A percentile compares a stretch with the other conserved stretches of the same genome.
These are phyloP conservation scores for Tachina grossa DNA, from an alignment of 2,888 invertebrate species.

Conservation along the genomic window DNA sequence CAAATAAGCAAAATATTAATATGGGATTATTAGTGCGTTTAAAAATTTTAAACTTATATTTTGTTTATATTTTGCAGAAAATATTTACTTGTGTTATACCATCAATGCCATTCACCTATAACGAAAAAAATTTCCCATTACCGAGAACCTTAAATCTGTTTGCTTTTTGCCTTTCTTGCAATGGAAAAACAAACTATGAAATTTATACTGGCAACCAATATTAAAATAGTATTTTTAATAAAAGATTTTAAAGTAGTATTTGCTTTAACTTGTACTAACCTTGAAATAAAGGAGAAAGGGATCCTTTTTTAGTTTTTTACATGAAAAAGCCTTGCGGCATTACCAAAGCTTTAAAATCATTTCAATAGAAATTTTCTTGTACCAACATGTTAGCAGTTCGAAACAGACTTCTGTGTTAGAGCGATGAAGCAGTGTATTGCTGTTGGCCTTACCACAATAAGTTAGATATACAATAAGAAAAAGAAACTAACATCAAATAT, in stretches of 20 bases:
- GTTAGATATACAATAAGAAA: slow-evolving; percentile 39
- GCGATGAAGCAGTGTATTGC: not conserved
- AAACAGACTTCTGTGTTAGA: not conserved
- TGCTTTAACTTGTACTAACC: not conserved
- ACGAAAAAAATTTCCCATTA: no score
- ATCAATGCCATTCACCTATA: no score
- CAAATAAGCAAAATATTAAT: no score
- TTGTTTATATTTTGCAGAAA: no score
- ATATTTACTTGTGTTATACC: no score
- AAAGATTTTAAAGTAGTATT: not conserved
- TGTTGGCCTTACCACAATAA: slow-evolving; percentile 41
- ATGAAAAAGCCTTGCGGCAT: not conserved
- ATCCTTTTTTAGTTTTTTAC: not conserved
- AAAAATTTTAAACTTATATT: no score
- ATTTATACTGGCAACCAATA: no score
- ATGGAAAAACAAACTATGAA: no score
- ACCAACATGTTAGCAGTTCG: not conserved
- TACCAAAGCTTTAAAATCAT: slow-evolving; percentile 19
- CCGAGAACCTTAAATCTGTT: no score
- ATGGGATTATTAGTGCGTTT: no score
- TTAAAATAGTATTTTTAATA: no score
- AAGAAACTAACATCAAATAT: not conserved
- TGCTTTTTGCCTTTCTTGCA: no score
- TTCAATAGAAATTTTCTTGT: slow-evolving; percentile 17
- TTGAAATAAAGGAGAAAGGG: slow-evolving; percentile 10